Evolutionary conservation across 2,113 vertebrate species (phyloP), one percentile per base, ranked within the genome.

Genomic region (Cromileptes altivelis): DNA sequence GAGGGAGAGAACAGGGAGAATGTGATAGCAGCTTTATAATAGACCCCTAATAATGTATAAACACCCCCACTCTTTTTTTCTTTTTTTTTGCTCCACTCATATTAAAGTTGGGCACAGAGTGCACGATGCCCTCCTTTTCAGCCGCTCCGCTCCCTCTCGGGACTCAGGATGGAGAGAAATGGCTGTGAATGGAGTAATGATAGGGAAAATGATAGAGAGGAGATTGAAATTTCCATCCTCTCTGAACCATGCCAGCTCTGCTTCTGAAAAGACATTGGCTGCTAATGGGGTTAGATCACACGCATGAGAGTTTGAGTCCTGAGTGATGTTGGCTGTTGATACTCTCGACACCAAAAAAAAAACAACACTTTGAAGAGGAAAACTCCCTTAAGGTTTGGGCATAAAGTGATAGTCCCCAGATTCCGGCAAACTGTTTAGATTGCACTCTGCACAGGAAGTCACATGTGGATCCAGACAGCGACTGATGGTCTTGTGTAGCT

Each of bases 141-240:
- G 88, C 62, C 18, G 55, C 88, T 76, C 64, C 67, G 27, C 80
- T 93, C 72, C 86, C 92, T 94, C 92, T 86, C 72, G 97, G 93
- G 97, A 97, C 92, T 96, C 96, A 95, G 95, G 97, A 96, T 96
- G 95, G 97, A 97, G 96, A 97, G 97, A 97, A 98, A 98, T 97
- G 95, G 96, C 96, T 95, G 97, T 94, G 94, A 96, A 96, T 96
- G 97, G 96, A 97, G 97, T 98, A 99, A 99, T 99, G 98, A 99
- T 97, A 97, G 97, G 91, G 97, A 99, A 99, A 99, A 98, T 98
- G 97, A 98, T 97, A 97, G 97, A 97, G 96, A 95, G 96, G 95
- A 99, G 98, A 99, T 99, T 98, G 97, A 97, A 98, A 98, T 97
- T 98, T 96, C 97, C 96, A 97, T 97, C 97, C 95, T 95, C 96